Conservation (phyloP, 2,888 invertebrate species). For the Lysandra coridon region DNA sequence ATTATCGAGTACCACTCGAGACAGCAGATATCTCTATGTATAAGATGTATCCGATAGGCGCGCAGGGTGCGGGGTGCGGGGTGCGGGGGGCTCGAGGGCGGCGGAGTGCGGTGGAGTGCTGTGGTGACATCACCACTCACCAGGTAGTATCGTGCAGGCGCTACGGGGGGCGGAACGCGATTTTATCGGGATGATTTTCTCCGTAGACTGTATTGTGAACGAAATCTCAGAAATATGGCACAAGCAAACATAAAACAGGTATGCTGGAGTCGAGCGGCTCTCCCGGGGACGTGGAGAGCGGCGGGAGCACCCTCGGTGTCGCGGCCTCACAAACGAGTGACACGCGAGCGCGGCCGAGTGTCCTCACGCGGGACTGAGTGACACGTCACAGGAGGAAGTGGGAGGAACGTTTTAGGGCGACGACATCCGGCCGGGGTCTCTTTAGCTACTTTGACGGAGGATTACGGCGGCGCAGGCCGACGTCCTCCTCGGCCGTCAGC, state of each 20-base stretch:
- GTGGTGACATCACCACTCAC: background rate
- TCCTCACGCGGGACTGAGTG: background rate
- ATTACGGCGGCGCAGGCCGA: background rate
- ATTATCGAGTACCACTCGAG: constrained; percentile 4
- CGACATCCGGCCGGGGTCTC: background rate
- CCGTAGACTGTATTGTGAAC: background rate
- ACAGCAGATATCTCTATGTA: background rate
- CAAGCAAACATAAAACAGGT: background rate
- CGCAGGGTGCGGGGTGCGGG: background rate
- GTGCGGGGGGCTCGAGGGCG: background rate
- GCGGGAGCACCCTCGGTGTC: background rate
- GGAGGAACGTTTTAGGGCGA: background rate
- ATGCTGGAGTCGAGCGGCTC: background rate
- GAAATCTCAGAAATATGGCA: background rate
- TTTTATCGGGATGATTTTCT: background rate
- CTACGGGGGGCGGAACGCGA: background rate
- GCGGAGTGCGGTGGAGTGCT: background rate
- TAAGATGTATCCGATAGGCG: background rate
- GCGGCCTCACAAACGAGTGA: background rate
- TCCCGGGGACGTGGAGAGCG: background rate
- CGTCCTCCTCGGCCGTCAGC: background rate
- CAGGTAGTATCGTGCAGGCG: background rate
- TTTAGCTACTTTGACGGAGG: background rate
- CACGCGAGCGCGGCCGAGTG: constrained; percentile 1
- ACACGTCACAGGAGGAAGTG: background rate